These are phyloP conservation scores for Geococcyx californianus DNA, from an alignment of 2,113 vertebrate species.

Conservation along the genomic window DNA sequence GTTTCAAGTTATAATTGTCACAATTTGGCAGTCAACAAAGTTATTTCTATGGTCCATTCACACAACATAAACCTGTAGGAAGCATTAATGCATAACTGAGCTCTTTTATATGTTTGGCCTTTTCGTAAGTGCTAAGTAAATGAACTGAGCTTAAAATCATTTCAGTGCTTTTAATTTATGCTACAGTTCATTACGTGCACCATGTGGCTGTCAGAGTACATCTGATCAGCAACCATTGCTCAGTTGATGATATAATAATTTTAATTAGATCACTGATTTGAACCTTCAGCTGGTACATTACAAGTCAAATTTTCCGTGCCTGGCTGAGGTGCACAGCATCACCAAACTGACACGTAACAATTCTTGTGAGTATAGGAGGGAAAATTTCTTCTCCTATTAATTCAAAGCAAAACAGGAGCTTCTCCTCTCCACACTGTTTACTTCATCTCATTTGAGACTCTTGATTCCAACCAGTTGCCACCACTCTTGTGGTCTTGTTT, in stretches of 20 bases:
- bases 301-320: neutral
- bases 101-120: neutral
- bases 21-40: neutral
- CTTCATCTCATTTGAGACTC: neutral
- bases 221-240: neutral
- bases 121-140: neutral
- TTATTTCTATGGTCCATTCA: neutral
- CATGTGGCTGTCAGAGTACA: neutral
- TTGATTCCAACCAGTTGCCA: neutral
- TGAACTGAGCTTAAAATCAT: neutral
- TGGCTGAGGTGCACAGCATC: neutral
- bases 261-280: constrained; percentile 9
- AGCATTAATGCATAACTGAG: neutral
- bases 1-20: neutral
- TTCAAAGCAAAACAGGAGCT: neutral
- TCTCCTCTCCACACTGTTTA: neutral
- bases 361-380: neutral
- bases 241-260: neutral
- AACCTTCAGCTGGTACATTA: neutral
- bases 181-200: neutral
- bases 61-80: neutral
- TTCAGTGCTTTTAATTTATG: neutral
- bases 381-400: neutral
- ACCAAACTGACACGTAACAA: neutral
- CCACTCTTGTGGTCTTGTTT: neutral